Evolutionary conservation across 2,888 invertebrate species (phyloP).

Genomic region (Nephrocerus scutellatus): DNA sequence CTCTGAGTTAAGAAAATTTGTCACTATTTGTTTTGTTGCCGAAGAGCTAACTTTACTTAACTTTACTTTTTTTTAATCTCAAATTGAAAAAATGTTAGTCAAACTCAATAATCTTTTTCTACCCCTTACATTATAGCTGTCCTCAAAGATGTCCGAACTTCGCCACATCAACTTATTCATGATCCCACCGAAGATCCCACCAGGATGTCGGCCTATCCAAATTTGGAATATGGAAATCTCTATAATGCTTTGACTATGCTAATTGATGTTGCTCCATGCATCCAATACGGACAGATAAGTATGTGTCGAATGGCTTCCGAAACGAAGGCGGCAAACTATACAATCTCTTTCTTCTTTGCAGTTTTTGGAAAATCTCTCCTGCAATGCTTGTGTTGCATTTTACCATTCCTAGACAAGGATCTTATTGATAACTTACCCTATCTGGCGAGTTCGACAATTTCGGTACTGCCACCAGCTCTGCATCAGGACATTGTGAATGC

Average conservation of each 20-base stretch:
- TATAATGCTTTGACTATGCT: slow-evolving; percentile 74
- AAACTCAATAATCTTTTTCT: no score
- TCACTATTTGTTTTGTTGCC: no score
- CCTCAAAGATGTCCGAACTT: slow-evolving; percentile 91
- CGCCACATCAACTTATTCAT: slow-evolving; percentile 85
- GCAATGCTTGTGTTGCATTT: slow-evolving; percentile 87
- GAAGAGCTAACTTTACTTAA: no score
- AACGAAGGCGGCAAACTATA: neutral
- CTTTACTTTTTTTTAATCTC: no score
- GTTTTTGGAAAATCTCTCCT: slow-evolving; percentile 90
- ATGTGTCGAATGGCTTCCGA: slow-evolving; percentile 22
- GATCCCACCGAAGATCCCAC: slow-evolving; percentile 78
- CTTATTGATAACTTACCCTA: slow-evolving; percentile 93
- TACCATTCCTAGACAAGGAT: slow-evolving; percentile 95
- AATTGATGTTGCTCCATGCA: slow-evolving; percentile 88
- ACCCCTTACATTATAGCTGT: slow-evolving; percentile 72
- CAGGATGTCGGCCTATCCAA: slow-evolving; percentile 88
- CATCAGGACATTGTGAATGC: slow-evolving; percentile 94
- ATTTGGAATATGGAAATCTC: slow-evolving; percentile 92
- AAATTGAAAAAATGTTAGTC: no score
- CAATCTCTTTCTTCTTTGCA: slow-evolving; percentile 44
- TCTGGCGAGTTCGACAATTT: slow-evolving; percentile 87
- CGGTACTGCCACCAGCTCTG: slow-evolving; percentile 79
- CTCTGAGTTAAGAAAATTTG: no score
- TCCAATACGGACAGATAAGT: slow-evolving; percentile 85